These are phyloP conservation scores for Chironomus tentans DNA, from an alignment of 2,888 invertebrate species.

Conservation along the genomic window DNA sequence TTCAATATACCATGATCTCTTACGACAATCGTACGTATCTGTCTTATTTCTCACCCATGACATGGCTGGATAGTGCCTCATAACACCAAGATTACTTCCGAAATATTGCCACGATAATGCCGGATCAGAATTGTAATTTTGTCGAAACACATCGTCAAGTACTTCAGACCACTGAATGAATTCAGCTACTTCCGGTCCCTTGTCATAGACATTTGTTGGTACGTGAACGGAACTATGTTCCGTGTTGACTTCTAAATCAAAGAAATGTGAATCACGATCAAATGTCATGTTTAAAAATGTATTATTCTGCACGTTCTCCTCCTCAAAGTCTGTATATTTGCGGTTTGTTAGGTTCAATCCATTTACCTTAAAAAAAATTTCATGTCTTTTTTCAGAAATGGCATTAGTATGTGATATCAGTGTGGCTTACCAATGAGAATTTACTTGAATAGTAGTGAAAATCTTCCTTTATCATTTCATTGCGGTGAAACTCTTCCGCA, in stretches of 20 bases:
- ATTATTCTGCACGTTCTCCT: conserved; percentile 37
- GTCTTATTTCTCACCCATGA: conserved; percentile 40
- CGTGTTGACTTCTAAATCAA: conserved; percentile 71
- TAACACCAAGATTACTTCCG: conserved; percentile 85
- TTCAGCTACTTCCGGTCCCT: conserved; percentile 46
- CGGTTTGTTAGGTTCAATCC: conserved; percentile 28
- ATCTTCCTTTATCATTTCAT: conserved; percentile 38
- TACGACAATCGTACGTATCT: conserved; percentile 87
- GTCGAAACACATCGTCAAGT: conserved; percentile 71
- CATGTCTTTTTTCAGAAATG: not conserved
- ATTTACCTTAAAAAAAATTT: conserved; percentile 34
- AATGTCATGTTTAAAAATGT: conserved; percentile 52
- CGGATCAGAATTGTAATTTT: conserved; percentile 82
- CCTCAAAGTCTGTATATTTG: conserved; percentile 15
- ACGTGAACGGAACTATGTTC: conserved; percentile 81
- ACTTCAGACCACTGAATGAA: conserved; percentile 87
- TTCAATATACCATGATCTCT: conserved; percentile 92
- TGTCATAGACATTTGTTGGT: conserved; percentile 85
- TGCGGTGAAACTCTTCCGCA: conserved; percentile 53
- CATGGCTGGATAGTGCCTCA: conserved; percentile 73
- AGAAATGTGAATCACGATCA: conserved; percentile 71
- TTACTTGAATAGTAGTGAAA: conserved; percentile 73
- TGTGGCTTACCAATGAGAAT: conserved; percentile 48
- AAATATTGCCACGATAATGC: conserved; percentile 96
- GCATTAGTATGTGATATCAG: not conserved